Base-by-base conservation (phyloP, 2,113 vertebrate species). In the Hippocampus zosterae region DNA sequence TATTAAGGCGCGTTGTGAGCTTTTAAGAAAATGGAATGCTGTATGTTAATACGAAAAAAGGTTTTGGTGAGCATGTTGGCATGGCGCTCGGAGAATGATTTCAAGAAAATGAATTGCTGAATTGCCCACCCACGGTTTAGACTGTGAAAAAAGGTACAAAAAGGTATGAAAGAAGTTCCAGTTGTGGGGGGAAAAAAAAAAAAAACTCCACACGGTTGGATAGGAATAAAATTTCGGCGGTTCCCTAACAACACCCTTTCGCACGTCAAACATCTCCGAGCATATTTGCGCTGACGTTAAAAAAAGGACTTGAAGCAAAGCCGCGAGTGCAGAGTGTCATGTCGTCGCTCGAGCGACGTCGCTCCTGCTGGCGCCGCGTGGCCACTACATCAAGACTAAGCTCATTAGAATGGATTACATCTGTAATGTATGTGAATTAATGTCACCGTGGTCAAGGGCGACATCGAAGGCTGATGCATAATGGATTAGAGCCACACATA, bases 331-430 rank as follows among this genome's bases (percentile, higher is more conserved):
- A 60, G 37, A 19, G 8, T 67, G 68, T 60, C 77, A 79, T 84
- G 84, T 87, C 82, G 85, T 81, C 9, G 33, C 67, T 8, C 55
- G 73, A 77, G 79, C 83, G 74, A 62, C 23, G 48, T 48, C 66
- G 48, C 72, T 85, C 84, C 74, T 77, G 3, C 67, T 73, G 73
- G 82, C 41, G 70, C 81, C 75, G 60, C 3, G 6, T 66, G 70
- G 62, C 76, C 77, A 66, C 73, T 69, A 78, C 79, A 88, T 88
- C 74, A 79, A 79, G 75, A 81, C 73, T 85, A 88, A 89, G 84
- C 85, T 88, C 78, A 90, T 90, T 90, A 89, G 82, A 79, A 85
- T 89, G 85, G 85, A 88, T 89, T 88, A 90, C 87, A 88, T 84
- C 83, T 85, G 83, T 89, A 88, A 89, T 88, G 85, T 88, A 87